Percentiles rank a stretch among this genome's conserved stretches.
Conservation (phyloP, 2,113 vertebrate genomes). For the Sebastes fasciatus region DNA sequence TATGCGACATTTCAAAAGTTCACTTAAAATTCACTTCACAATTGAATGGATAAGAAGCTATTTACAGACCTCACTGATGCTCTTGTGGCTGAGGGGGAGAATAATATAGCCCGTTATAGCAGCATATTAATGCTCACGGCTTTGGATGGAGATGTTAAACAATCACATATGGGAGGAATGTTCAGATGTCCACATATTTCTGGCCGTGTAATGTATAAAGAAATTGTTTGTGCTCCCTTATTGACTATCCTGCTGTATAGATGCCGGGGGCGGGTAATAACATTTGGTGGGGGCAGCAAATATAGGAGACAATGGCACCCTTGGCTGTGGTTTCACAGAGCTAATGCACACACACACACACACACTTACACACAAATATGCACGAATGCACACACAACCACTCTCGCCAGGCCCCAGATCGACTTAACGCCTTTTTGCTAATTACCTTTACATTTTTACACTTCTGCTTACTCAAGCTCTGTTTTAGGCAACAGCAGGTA, state of each 20-base stretch:
- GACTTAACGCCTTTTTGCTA: conserved; percentile 68
- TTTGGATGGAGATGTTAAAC: too few relatives aligned
- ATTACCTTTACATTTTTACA: conserved; percentile 77
- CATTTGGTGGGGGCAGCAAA: conserved; percentile 32
- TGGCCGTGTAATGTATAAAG: not conserved
- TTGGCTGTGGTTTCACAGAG: conserved; percentile 43
- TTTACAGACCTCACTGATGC: too few relatives aligned
- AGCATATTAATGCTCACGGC: too few relatives aligned
- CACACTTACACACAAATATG: conserved; percentile 32
- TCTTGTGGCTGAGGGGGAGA: too few relatives aligned
- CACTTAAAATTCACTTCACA: too few relatives aligned
- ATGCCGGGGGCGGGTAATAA: conserved; percentile 31
- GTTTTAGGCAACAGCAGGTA: conserved; percentile 60
- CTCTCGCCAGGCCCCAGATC: conserved; percentile 54
- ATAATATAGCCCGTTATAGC: too few relatives aligned
- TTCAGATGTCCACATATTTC: not conserved
- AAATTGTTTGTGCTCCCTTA: not conserved
- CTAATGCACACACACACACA: conserved; percentile 8
- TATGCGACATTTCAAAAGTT: too few relatives aligned
- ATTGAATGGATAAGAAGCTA: too few relatives aligned
- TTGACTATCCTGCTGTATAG: conserved; percentile 28
- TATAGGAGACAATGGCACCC: conserved; percentile 44
- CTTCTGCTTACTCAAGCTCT: conserved; percentile 66
- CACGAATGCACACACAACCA: conserved; percentile 44
- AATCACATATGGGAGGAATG: too few relatives aligned